Evolutionary conservation across 2,888 invertebrate genomes (phyloP).

Genomic region (Acanthococcus lagerstroemiae): DNA sequence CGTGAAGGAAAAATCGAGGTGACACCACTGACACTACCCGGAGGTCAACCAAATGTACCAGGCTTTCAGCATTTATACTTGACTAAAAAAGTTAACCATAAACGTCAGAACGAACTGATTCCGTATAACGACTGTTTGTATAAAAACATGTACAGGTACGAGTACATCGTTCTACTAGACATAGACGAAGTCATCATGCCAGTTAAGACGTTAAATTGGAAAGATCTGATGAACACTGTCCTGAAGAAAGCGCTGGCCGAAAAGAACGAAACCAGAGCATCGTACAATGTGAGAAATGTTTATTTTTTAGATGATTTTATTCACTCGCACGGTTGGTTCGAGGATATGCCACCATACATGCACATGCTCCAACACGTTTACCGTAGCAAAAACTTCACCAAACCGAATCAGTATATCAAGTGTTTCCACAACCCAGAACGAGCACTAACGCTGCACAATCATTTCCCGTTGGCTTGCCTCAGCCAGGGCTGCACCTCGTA

Average conservation of each 20-base stretch:
- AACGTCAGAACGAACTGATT: constrained; percentile 86
- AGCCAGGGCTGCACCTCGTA: constrained; percentile 71
- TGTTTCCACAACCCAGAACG: constrained; percentile 87
- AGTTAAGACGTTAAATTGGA: constrained; percentile 60
- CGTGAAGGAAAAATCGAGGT: constrained; percentile 58
- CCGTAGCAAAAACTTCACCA: constrained; percentile 80
- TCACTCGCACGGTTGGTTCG: constrained; percentile 69
- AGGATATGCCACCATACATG: constrained; percentile 70
- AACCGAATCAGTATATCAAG: constrained; percentile 85
- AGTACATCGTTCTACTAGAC: constrained; percentile 81
- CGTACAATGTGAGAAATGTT: constrained; percentile 81
- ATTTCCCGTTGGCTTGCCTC: constrained; percentile 79
- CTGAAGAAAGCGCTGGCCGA: constrained; percentile 57
- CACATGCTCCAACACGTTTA: constrained; percentile 91
- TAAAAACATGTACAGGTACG: constrained; percentile 79
- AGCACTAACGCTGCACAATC: constrained; percentile 81
- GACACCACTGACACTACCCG: constrained; percentile 72
- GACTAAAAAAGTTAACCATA: constrained; percentile 82
- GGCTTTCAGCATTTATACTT: constrained; percentile 81
- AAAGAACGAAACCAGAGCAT: constrained; percentile 57
- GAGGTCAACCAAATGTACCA: constrained; percentile 81
- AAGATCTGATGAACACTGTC: constrained; percentile 62
- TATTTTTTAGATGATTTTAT: constrained; percentile 83
- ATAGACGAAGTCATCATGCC: constrained; percentile 95
- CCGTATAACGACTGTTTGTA: constrained; percentile 95